Conservation (phyloP, 2,888 invertebrate species). For the Latrodectus elegans region DNA sequence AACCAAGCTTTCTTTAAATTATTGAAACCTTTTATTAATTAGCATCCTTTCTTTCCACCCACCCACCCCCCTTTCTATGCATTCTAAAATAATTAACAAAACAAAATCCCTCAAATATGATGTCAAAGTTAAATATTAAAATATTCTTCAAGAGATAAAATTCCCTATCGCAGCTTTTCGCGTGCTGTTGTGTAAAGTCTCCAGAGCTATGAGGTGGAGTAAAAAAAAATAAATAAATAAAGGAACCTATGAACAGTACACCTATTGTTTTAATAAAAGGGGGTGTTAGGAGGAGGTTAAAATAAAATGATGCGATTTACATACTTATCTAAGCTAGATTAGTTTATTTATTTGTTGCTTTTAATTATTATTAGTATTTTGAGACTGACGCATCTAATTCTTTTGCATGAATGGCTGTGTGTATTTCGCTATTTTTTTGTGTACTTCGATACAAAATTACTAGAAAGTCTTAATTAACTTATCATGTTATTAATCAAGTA, state of each 20-base stretch:
- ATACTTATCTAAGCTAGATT: constrained; percentile 61
- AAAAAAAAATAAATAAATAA: constrained; percentile 10
- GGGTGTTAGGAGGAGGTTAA: constrained; percentile 13
- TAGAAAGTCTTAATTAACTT: constrained; percentile 68
- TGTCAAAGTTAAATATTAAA: constrained; percentile 64
- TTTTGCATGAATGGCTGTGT: neutral
- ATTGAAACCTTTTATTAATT: neutral
- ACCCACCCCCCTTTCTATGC: neutral
- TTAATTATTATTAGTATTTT: constrained; percentile 56
- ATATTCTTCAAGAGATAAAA: constrained; percentile 42
- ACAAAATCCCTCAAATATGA: neutral
- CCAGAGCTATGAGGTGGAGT: neutral
- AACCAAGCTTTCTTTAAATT: neutral
- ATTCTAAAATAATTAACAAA: neutral
- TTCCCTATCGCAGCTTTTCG: constrained; percentile 29
- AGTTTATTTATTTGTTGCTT: constrained; percentile 56
- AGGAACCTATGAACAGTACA: neutral
- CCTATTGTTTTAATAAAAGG: constrained; percentile 48
- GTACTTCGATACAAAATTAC: constrained; percentile 35
- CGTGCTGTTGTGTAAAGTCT: neutral
- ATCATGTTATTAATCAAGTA: constrained; percentile 68
- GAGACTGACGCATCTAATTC: constrained; percentile 16
- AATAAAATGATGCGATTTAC: constrained; percentile 65
- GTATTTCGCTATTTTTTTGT: constrained; percentile 10
- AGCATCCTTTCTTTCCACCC: neutral